These are phyloP conservation scores for Pampus argenteus DNA, from an alignment of 2,797 vertebrate genomes.

Conservation along the genomic window DNA sequence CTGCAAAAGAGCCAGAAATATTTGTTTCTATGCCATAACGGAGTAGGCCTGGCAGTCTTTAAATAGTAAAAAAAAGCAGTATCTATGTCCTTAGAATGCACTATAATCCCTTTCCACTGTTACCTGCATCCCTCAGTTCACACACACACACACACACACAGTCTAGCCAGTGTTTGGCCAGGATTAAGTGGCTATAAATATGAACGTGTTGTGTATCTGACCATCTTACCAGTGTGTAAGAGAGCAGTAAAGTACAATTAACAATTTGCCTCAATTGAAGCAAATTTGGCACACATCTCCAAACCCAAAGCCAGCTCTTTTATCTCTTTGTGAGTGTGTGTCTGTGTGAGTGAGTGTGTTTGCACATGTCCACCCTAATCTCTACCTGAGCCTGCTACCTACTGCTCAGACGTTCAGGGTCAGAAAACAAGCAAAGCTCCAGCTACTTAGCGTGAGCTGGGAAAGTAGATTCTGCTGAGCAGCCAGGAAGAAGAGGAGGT, in stretches of 20 bases:
- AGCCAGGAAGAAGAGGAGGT: conserved; percentile 41
- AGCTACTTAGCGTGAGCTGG: conserved; percentile 78
- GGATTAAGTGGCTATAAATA: conserved; percentile 68
- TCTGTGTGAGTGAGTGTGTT: conserved; percentile 21
- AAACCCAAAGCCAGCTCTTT: conserved; percentile 10
- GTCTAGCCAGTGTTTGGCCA: conserved; percentile 17
- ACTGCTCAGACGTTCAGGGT: conserved; percentile 61
- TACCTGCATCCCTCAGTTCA: conserved; percentile 26
- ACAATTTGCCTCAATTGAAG: too few relatives aligned
- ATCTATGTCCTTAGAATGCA: conserved; percentile 15
- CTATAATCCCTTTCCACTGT: conserved; percentile 47
- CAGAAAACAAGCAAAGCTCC: conserved; percentile 77
- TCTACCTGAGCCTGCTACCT: conserved; percentile 63
- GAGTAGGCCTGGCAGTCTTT: neutral
- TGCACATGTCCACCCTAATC: conserved; percentile 70
- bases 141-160: neutral
- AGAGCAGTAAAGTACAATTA: conserved; percentile 7
- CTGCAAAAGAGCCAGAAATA: neutral
- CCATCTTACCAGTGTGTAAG: conserved; percentile 20
- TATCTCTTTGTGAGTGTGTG: conserved; percentile 10
- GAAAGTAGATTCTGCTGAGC: conserved; percentile 78
- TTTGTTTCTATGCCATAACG: neutral
- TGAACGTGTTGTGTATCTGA: conserved; percentile 1
- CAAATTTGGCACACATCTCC: neutral
- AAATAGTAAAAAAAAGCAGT: neutral